These are phyloP conservation scores for Esox niger DNA, from an alignment of 2,113 vertebrate genomes.

Conservation along the genomic window DNA sequence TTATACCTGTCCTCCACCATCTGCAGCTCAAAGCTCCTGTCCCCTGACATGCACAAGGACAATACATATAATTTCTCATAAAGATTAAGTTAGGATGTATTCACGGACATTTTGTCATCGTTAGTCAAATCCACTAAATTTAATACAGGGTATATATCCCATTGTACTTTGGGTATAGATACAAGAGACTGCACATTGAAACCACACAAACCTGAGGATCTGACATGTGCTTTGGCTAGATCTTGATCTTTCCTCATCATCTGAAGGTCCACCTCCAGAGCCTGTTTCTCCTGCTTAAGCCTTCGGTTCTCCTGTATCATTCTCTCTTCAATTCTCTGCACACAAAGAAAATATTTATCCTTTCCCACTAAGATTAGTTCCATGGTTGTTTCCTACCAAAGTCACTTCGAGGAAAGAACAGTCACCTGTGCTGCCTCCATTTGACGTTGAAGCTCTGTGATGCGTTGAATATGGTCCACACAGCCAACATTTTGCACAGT, in stretches of 20 bases:
- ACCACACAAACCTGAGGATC: constrained; percentile 71
- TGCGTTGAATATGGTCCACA: constrained; percentile 63
- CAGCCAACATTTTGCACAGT: constrained; percentile 50
- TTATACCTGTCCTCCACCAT: constrained; percentile 81
- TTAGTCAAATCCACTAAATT: no score
- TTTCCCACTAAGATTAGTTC: no score
- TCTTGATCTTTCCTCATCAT: constrained; percentile 82
- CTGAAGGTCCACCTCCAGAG: constrained; percentile 81
- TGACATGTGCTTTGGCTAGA: constrained; percentile 72
- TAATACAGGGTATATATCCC: no score
- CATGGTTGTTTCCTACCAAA: constrained; percentile 4
- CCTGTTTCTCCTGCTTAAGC: constrained; percentile 85
- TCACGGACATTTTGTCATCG: not conserved
- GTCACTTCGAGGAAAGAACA: not conserved
- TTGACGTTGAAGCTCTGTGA: constrained; percentile 77
- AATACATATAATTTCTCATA: not conserved
- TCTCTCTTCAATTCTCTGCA: constrained; percentile 77
- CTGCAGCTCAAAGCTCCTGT: constrained; percentile 78
- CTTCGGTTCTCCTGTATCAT: constrained; percentile 76
- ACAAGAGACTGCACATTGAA: no score
- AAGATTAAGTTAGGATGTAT: not conserved
- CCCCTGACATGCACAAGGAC: constrained; percentile 63
- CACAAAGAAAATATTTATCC: not conserved
- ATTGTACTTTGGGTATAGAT: no score
- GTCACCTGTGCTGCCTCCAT: constrained; percentile 76